Evolutionary conservation across 2,888 invertebrate species (phyloP).

Genomic region (Acholoe squamosa): DNA sequence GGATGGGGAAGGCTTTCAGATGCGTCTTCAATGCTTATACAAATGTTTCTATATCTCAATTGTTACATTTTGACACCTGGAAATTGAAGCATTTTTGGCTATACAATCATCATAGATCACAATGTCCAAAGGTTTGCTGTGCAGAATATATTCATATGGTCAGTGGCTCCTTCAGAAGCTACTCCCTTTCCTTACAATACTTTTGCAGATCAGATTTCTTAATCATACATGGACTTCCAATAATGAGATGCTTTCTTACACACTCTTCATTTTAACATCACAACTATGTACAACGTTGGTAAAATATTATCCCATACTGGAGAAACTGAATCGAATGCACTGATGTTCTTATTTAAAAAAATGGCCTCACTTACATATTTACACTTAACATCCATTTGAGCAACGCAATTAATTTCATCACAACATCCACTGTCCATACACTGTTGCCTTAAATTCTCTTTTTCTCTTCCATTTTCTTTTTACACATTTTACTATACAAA

Average conservation of each 20-base stretch:
- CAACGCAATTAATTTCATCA: neutral
- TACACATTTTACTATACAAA: conserved; percentile 1
- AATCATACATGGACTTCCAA: no score
- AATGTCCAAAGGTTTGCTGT: no score
- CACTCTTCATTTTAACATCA: neutral
- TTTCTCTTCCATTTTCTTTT: neutral
- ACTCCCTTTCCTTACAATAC: no score
- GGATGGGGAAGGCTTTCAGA: neutral
- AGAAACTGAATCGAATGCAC: neutral
- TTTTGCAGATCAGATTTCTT: no score
- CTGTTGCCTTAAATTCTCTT: neutral
- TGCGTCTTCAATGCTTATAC: no score
- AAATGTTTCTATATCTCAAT: neutral
- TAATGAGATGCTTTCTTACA: neutral
- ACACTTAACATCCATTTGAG: conserved; percentile 28
- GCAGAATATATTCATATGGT: no score
- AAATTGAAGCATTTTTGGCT: no score
- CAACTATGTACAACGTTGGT: conserved; percentile 20
- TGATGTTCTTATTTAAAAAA: no score
- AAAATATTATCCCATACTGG: neutral
- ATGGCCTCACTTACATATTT: conserved; percentile 8
- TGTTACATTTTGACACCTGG: neutral
- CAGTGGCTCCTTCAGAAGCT: no score
- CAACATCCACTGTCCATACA: neutral
- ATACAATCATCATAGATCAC: no score